phyloP scores from a whole-genome alignment of 2,113 vertebrate species.

The Herpailurus yagouaroundi region DNA sequence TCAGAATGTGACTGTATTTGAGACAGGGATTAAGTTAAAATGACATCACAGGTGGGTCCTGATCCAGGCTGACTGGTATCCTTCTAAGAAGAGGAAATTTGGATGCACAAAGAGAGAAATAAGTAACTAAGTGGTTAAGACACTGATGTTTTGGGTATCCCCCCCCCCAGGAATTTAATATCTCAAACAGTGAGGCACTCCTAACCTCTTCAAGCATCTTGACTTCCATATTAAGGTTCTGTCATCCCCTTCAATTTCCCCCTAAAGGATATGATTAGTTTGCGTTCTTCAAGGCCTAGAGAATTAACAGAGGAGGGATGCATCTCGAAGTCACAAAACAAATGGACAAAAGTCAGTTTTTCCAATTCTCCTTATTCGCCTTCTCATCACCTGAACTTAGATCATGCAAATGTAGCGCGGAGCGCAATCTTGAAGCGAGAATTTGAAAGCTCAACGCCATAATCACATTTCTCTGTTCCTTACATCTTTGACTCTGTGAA shows the following conservation, averaged over 20 bases:
- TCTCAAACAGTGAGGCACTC: no score
- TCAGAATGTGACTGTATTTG: neutral
- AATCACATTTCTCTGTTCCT: neutral
- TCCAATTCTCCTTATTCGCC: neutral
- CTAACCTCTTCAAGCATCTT: neutral
- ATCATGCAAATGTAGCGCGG: neutral
- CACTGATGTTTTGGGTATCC: neutral
- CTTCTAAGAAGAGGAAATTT: neutral
- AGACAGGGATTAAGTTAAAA: neutral
- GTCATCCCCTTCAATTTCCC: neutral
- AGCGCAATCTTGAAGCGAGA: neutral
- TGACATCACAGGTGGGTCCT: no score
- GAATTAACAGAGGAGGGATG: neutral
- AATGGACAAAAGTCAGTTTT: neutral
- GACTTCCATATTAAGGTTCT: neutral
- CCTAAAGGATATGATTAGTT: neutral
- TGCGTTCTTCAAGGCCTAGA: neutral
- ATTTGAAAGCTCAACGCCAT: neutral
- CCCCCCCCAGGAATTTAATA: neutral
- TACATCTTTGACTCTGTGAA: neutral
- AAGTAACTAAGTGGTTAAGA: neutral
- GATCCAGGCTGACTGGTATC: neutral
- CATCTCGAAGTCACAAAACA: neutral
- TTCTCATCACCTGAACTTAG: neutral
- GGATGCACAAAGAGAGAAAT: neutral